Percentiles rank a stretch among this genome's conserved stretches.
Conservation (phyloP, 2,888 invertebrate species). For the Eurytoma californica region DNA sequence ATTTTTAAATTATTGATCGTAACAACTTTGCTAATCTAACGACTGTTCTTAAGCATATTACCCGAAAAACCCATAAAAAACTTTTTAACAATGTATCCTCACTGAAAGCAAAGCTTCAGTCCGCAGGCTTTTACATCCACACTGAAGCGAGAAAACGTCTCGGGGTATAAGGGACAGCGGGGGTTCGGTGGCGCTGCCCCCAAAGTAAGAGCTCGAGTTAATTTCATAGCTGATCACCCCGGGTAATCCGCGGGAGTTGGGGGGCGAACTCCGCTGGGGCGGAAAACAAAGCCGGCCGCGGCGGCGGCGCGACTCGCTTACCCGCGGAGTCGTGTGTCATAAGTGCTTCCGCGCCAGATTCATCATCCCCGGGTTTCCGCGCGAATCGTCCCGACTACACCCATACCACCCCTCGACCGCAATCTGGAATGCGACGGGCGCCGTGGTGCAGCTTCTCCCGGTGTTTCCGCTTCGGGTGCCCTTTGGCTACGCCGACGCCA, state of each 20-base stretch:
- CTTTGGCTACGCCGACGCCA: too few species aligned
- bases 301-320: conserved; percentile 60
- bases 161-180: neutral
- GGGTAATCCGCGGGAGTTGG: conserved; percentile 67
- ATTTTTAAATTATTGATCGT: too few species aligned
- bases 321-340: conserved; percentile 71
- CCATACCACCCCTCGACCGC: neutral
- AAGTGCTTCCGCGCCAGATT: conserved; percentile 75
- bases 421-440: neutral
- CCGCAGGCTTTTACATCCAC: neutral
- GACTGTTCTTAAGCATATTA: too few species aligned
- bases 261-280: conserved; percentile 69
- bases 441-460: neutral
- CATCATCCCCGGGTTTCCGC: conserved; percentile 69
- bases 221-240: conserved; percentile 76
- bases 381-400: conserved; percentile 62
- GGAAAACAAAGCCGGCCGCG: conserved; percentile 72
- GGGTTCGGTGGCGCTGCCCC: conserved; percentile 20
- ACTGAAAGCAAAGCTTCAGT: too few species aligned
- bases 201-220: conserved; percentile 66
- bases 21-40: too few species aligned
- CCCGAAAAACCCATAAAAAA: too few species aligned
- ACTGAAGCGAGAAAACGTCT: conserved; percentile 55
- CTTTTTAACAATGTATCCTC: too few species aligned
- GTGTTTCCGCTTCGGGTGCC: neutral